Percentiles rank a stretch among this genome's conserved stretches.
phyloP scores from a whole-genome alignment of 2,113 vertebrate species.

The Syngnathus typhle region DNA sequence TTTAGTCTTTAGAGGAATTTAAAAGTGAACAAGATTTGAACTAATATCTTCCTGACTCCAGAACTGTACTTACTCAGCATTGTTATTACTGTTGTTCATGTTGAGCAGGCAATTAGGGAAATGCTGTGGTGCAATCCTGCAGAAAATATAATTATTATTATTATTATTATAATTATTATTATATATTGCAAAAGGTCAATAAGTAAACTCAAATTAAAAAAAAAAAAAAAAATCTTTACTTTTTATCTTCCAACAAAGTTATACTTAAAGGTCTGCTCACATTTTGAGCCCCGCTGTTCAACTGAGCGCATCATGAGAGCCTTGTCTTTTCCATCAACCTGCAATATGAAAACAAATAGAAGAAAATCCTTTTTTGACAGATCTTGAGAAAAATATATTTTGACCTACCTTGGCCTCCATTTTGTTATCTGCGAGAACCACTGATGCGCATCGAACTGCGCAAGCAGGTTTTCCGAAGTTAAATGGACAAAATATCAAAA shows the following conservation, averaged over 20 bases:
- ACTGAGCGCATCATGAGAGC: neutral
- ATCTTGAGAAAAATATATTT: neutral
- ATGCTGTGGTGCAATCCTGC: constrained; percentile 60
- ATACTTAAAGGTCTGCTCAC: constrained; percentile 32
- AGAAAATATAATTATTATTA: constrained; percentile 43
- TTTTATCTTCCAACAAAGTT: neutral
- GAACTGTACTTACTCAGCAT: constrained; percentile 74
- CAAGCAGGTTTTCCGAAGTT: neutral
- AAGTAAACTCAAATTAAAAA: neutral
- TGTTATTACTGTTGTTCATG: constrained; percentile 87
- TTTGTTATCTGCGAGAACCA: neutral
- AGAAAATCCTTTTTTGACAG: neutral
- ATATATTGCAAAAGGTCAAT: neutral
- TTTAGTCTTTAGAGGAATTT: neutral
- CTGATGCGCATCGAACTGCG: neutral
- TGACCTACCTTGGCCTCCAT: constrained; percentile 52
- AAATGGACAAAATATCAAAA: constrained; percentile 19
- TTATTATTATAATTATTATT: too few relatives aligned
- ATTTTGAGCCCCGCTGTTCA: constrained; percentile 16
- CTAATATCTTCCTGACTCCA: neutral
- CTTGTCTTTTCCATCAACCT: neutral
- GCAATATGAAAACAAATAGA: neutral
- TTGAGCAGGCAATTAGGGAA: constrained; percentile 66
- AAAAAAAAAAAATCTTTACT: neutral
- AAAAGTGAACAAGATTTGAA: neutral